Percentiles rank a stretch among this genome's conserved stretches.
phyloP scores from a whole-genome alignment of 1,140 invertebrate species.

The Platyscapa corneri region DNA sequence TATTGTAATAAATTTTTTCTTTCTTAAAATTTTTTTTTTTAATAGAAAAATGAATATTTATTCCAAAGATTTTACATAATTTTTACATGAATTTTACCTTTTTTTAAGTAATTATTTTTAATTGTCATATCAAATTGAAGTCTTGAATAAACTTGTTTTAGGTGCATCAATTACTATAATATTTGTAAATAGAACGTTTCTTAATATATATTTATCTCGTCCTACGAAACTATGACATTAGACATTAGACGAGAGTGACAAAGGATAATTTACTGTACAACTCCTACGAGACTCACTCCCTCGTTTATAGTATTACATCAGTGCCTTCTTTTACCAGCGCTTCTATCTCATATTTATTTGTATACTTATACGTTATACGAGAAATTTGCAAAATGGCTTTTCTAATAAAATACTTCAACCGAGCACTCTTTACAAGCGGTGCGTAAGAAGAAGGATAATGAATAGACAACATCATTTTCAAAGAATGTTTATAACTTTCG shows the following conservation, averaged over 20 bases:
- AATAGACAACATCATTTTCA: background rate
- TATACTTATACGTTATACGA: background rate
- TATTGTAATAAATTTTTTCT: too few species aligned
- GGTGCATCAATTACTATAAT: slow-evolving; percentile 23
- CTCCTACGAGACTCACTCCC: slow-evolving; percentile 29
- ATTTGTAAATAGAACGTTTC: background rate
- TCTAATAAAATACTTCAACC: slow-evolving; percentile 12
- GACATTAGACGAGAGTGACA: background rate
- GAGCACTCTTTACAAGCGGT: background rate
- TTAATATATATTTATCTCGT: background rate
- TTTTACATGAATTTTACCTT: too few species aligned
- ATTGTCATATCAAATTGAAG: too few species aligned
- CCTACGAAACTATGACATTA: background rate
- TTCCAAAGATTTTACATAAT: too few species aligned
- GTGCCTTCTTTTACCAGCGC: background rate
- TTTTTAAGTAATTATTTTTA: too few species aligned
- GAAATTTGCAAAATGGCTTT: slow-evolving; percentile 36
- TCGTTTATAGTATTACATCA: slow-evolving; percentile 26
- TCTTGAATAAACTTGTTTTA: background rate
- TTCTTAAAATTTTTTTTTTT: too few species aligned
- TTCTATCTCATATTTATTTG: background rate
- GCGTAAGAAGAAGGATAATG: background rate
- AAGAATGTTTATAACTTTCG: background rate
- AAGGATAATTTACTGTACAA: slow-evolving; percentile 7
- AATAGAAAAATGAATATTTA: too few species aligned